These are phyloP conservation scores for Hemicentrotus pulcherrimus DNA, from an alignment of 35 echinoderm and acorn worm genomes.

Conservation along the genomic window DNA sequence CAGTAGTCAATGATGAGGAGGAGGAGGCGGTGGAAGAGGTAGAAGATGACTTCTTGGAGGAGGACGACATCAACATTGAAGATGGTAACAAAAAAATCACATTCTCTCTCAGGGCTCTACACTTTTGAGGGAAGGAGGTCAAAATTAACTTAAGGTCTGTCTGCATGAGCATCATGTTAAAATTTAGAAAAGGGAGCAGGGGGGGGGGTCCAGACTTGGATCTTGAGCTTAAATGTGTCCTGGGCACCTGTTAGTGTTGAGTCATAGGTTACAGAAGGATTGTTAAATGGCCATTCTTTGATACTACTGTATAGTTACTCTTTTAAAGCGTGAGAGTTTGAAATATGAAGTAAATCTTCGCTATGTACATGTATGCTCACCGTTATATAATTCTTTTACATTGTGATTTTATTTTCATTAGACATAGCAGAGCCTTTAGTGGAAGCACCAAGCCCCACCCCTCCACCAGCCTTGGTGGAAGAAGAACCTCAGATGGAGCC, in stretches of 20 bases:
- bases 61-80: neutral
- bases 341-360: neutral
- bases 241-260: no score
- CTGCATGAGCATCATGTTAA: no score
- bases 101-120: no score
- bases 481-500: conserved; percentile 20
- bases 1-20: neutral
- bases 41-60: conserved; percentile 38
- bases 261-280: no score
- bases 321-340: neutral
- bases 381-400: neutral
- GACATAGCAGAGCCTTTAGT: conserved; percentile 27
- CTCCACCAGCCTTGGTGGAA: conserved; percentile 46
- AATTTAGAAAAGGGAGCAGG: no score
- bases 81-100: neutral
- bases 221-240: no score
- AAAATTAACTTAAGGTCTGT: no score
- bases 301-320: no score
- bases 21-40: neutral
- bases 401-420: neutral
- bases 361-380: neutral
- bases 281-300: no score
- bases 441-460: conserved; percentile 45
- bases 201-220: no score
- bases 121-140: no score